Evolutionary conservation across 2,113 vertebrate species (phyloP).

Genomic region (Condylura cristata): DNA sequence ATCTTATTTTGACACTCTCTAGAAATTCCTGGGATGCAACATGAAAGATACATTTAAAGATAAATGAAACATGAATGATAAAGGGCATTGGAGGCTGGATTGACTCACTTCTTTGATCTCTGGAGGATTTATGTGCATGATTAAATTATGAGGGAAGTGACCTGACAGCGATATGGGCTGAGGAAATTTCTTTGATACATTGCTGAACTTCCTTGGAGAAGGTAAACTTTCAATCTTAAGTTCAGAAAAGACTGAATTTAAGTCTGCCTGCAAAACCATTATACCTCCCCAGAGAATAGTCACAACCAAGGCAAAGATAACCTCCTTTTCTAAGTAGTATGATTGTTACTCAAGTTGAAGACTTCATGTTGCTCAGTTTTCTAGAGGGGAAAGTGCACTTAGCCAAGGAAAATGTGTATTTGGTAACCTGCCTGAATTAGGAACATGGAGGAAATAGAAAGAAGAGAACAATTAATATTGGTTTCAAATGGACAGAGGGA

Average conservation of each 20-base stretch:
- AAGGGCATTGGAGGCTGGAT: no score
- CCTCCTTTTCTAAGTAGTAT: neutral
- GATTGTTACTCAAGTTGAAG: neutral
- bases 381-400: neutral
- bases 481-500: no score
- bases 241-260: neutral
- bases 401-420: neutral
- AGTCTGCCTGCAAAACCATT: neutral
- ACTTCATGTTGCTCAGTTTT: neutral
- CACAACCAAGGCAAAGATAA: neutral
- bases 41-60: neutral
- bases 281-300: neutral
- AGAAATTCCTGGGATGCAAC: neutral
- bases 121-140: neutral
- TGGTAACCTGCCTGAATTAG: neutral
- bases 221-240: neutral
- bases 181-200: neutral
- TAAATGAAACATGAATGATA: neutral
- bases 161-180: neutral
- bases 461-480: neutral
- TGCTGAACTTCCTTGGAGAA: neutral
- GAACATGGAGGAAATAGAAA: neutral
- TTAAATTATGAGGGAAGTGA: neutral
- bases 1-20: neutral
- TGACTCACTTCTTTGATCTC: neutral